phyloP scores from a whole-genome alignment of 2,113 vertebrate genomes.

The Pelodiscus sinensis region DNA sequence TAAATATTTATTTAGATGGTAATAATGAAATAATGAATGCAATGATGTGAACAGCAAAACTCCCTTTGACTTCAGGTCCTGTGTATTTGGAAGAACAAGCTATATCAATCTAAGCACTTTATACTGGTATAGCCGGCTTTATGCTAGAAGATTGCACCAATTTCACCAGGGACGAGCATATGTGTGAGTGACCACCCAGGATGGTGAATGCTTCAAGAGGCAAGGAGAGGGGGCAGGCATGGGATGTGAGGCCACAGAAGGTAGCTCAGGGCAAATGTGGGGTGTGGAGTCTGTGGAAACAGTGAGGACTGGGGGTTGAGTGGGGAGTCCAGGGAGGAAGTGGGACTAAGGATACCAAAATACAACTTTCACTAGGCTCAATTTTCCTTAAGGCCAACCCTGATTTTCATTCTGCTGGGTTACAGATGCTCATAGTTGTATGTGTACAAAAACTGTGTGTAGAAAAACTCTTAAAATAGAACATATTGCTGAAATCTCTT shows the following conservation, averaged over 20 bases:
- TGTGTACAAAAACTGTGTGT: background rate
- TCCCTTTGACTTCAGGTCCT: background rate
- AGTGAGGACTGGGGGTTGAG: no score
- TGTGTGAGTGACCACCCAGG: no score
- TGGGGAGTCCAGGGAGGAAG: no score
- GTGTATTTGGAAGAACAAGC: background rate
- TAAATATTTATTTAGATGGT: background rate
- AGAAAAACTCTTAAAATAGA: background rate
- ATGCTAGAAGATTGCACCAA: background rate
- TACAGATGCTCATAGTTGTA: background rate
- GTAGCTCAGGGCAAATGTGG: no score
- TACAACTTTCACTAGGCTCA: no score
- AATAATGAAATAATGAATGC: background rate
- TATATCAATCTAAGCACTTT: background rate
- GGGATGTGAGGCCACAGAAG: no score
- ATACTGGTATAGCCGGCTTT: background rate
- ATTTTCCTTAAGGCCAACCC: no score
- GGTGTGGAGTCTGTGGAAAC: no score
- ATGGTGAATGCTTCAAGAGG: no score
- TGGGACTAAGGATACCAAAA: no score
- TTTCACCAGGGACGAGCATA: no score
- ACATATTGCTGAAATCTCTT: background rate
- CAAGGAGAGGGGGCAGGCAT: no score
- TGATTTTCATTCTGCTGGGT: background rate
- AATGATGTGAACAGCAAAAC: background rate